Evolutionary conservation across 1,140 invertebrate genomes (phyloP), one percentile per base, ranked within the genome.

Genomic region (Lithobius niger): DNA sequence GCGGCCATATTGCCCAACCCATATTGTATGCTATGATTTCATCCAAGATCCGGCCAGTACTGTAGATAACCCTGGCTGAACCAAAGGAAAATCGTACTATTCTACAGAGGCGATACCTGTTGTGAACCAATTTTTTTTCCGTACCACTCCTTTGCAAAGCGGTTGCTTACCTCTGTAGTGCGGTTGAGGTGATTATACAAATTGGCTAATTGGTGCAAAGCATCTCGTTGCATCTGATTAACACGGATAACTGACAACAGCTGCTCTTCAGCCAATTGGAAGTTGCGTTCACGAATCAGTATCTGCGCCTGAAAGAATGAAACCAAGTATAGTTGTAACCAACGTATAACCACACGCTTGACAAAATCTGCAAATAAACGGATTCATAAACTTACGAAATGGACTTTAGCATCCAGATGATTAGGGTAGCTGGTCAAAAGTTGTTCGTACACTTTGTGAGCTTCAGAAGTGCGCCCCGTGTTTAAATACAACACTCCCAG

Each of bases 401-500:
- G 63, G 13, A 66, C 53, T 62, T 64, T 63, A 22, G 60, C 59
- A 25, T 62, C 59, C n/a, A 61, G 58, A 50, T 64, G 50, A 48
- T 66, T 57, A 48, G 64, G 63, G 54, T 57, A 61, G 15, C 60
- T 57, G 19, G 45, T 42, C 18, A 61, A 26, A 45, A 63, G 45
- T 50, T 61, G 47, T 24, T 57, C 45, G 27, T 60, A 64, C 13
- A 66, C 49, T 47, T 40, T 40, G 52, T 57, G 57, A 0, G 62
- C 64, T 55, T 66, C 61, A 27, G 42, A 40, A 25, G 57, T 55
- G 43, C 62, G 54, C 27, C 60, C 60, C 10, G 62, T 61, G 19
- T 50, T 62, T 10, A 66, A 51, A 49, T 65, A 66, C 19, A 66
- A 52, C 24, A 66, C 57, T 16, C 62, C 64, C 24, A 66, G 54